phyloP scores from a whole-genome alignment of 2,113 vertebrate genomes.

The Pollachius pollachius region DNA sequence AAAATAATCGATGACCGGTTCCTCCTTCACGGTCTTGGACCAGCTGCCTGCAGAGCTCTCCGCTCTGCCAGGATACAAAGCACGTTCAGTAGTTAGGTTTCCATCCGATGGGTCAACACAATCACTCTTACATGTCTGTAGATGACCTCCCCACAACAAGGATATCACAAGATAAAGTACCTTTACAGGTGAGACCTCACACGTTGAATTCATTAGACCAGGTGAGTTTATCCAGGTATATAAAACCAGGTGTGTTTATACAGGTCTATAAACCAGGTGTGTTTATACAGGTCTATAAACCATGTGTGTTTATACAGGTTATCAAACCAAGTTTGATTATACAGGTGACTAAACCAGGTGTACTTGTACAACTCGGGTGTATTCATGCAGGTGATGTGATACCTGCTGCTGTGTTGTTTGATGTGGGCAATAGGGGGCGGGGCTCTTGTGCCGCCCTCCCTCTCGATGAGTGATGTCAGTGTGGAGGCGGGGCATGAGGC shows the following conservation, averaged over 20 bases:
- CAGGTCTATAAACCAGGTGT: too few relatives aligned
- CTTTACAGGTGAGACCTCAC: too few relatives aligned
- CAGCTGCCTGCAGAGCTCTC: constrained; percentile 64
- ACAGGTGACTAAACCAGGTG: not conserved
- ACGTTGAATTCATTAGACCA: too few relatives aligned
- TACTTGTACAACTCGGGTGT: too few relatives aligned
- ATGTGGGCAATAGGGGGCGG: constrained; percentile 91
- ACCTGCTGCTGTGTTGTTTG: constrained; percentile 90
- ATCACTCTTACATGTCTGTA: not conserved
- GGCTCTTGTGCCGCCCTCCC: constrained; percentile 80
- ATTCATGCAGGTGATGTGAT: constrained; percentile 26
- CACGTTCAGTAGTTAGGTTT: not conserved
- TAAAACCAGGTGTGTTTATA: too few relatives aligned
- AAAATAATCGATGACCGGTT: constrained; percentile 93
- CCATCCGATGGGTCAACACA: too few relatives aligned
- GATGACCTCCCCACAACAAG: not conserved
- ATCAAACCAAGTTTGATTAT: not conserved
- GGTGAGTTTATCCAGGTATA: too few relatives aligned
- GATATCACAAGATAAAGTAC: not conserved
- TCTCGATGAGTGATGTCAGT: constrained; percentile 86
- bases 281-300: too few relatives aligned
- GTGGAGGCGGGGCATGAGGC: constrained; percentile 83
- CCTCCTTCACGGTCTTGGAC: constrained; percentile 83
- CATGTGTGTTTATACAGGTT: not conserved
- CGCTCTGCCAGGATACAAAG: constrained; percentile 58